Evolutionary conservation across 2,888 invertebrate genomes (phyloP).

Genomic region (Hirtodrosophila histrioides): DNA sequence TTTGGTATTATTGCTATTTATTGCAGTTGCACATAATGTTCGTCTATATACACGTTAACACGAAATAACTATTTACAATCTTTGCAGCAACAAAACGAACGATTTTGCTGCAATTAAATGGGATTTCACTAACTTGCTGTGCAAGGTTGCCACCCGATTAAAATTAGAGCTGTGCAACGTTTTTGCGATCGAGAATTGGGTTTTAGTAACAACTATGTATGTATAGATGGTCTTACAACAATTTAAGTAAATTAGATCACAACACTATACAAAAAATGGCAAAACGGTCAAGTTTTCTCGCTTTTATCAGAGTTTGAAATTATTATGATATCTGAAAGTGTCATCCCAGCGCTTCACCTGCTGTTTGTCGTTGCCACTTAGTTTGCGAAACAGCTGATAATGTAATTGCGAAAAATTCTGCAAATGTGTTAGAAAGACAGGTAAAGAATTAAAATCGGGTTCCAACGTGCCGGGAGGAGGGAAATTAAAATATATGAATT

Average conservation of each 20-base stretch:
- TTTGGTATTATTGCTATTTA: conserved; percentile 41
- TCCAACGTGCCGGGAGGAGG: too few species aligned
- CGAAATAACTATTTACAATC: conserved; percentile 54
- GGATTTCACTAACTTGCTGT: conserved; percentile 51
- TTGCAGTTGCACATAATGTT: conserved; percentile 38
- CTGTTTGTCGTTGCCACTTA: conserved; percentile 24
- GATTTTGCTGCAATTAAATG: conserved; percentile 56
- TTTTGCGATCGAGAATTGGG: conserved; percentile 9
- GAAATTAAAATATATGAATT: too few species aligned
- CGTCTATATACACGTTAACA: conserved; percentile 23
- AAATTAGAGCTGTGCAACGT: conserved; percentile 36
- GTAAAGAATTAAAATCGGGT: too few species aligned
- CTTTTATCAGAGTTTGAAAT: not conserved
- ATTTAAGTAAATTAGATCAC: not conserved
- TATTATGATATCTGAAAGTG: conserved; percentile 6
- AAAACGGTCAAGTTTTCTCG: not conserved
- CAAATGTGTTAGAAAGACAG: not conserved
- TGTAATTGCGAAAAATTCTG: conserved; percentile 51
- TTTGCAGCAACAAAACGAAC: conserved; percentile 44
- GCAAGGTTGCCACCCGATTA: conserved; percentile 45
- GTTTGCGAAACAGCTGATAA: conserved; percentile 33
- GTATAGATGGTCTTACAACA: not conserved
- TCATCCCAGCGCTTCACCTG: conserved; percentile 26
- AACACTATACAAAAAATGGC: not conserved
- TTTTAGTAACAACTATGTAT: not conserved